Evolutionary conservation across 2,113 vertebrate species (phyloP).

Genomic region (Jaculus jaculus): DNA sequence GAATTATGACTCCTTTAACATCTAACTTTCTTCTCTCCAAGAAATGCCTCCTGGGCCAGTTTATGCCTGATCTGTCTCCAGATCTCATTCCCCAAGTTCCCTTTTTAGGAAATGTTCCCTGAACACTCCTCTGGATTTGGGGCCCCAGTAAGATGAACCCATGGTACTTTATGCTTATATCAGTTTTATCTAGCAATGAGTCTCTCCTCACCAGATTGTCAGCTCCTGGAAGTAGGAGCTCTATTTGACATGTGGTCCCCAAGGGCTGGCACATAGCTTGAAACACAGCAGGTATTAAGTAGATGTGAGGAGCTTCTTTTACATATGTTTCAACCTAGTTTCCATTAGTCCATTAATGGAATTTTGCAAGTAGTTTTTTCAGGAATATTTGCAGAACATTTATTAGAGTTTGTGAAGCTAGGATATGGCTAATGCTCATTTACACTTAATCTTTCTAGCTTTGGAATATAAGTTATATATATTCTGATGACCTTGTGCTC

Average conservation of each 20-base stretch:
- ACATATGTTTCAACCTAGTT: background rate
- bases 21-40: background rate
- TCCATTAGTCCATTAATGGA: background rate
- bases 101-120: background rate
- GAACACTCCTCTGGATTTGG: too few relatives aligned
- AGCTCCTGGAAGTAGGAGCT: background rate
- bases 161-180: background rate
- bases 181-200: background rate
- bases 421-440: background rate
- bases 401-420: background rate
- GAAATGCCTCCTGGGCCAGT: background rate
- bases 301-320: background rate
- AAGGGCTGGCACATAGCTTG: background rate
- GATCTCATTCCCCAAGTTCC: background rate
- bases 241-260: background rate
- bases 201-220: background rate
- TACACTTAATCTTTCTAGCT: constrained; percentile 14
- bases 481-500: background rate
- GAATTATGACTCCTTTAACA: background rate
- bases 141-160: too few relatives aligned
- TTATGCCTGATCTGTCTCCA: background rate
- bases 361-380: constrained; percentile 7
- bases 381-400: background rate
- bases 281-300: background rate
- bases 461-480: constrained; percentile 11